Base-by-base conservation (phyloP, 2,888 invertebrate species). In the Drosophila mimetica region DNA sequence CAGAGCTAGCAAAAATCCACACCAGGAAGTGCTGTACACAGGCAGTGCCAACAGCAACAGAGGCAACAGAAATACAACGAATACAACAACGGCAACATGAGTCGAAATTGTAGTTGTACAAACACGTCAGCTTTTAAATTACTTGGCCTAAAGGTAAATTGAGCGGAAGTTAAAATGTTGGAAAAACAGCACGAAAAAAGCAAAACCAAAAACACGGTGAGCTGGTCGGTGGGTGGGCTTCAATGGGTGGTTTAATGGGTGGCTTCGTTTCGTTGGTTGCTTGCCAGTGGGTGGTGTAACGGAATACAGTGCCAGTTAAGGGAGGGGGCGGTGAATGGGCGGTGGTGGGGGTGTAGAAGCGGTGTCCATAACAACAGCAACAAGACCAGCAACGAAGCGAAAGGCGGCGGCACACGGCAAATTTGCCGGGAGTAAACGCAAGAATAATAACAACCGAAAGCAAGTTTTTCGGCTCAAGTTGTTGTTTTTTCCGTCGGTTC, bases 111-210 rank as follows among this genome's bases (percentile, higher is more conserved):
- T 88, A 89, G 89, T 86, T 83, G 79, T 83, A 89, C 79, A 90
- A 89, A 86, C 89, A 89, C 90, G 87, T 88, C 87, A 86, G 86
- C 89, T 89, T 89, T 89, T 89, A 90, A 89, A 90, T 89, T 90
- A 85, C 87, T 88, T 89, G 89, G 86, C 87, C 89, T 85, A 89
- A 88, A 86, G 86, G 89, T 88, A 86, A 89, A 89, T 89, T 88
- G 87, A 89, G 89, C 89, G 85, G 89, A 88, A 87, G 89, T 88
- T 89, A 88, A 89, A 89, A 85, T 89, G 84, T 88, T 79, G 86
- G 81, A 88, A 88, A 86, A 83, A 79, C 83, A 85, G 84, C 70
- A 83, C 66, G 76, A 75, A 83, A 76, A 83, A 70, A 71, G 47
- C 61, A 72, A 65, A 67, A 79, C 66, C 64, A 66, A 59, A 50